Conservation (phyloP, 2,797 vertebrate species). For the Clamator glandarius region DNA sequence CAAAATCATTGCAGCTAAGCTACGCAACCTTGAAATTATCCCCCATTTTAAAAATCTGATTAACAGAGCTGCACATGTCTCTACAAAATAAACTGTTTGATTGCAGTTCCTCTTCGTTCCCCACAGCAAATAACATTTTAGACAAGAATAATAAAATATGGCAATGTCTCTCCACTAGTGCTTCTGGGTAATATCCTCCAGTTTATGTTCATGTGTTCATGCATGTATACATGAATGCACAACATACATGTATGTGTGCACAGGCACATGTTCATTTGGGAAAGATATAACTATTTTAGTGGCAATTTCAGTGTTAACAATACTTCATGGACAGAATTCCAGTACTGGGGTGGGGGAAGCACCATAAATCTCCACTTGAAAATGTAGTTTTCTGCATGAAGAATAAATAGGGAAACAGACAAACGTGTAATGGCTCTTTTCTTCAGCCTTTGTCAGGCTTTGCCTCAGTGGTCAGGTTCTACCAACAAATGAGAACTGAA, state of each 20-base stretch:
- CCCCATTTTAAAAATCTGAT: not conserved
- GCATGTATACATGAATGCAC: not conserved
- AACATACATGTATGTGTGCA: not conserved
- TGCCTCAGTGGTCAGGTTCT: not conserved
- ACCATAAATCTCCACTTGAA: not conserved
- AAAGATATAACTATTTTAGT: not conserved
- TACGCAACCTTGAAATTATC: not conserved
- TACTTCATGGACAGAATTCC: not conserved
- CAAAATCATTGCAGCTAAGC: not conserved
- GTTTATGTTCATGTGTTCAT: not conserved
- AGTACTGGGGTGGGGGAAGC: not conserved
- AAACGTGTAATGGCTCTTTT: not conserved
- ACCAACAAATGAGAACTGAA: not conserved
- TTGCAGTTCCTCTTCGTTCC: not conserved
- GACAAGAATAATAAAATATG: slow-evolving; percentile 9
- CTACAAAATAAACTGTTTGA: not conserved
- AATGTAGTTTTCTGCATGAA: not conserved
- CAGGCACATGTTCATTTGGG: not conserved
- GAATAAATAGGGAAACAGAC: not conserved
- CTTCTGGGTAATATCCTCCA: not conserved
- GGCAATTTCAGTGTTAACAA: not conserved
- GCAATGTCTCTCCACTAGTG: not conserved
- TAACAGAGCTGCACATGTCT: not conserved
- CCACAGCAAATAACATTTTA: not conserved
- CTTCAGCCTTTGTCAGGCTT: not conserved